Evolutionary conservation across 2,797 vertebrate species (phyloP), one percentile per base, ranked within the genome.

Genomic region (Acestrorhynchus altus): DNA sequence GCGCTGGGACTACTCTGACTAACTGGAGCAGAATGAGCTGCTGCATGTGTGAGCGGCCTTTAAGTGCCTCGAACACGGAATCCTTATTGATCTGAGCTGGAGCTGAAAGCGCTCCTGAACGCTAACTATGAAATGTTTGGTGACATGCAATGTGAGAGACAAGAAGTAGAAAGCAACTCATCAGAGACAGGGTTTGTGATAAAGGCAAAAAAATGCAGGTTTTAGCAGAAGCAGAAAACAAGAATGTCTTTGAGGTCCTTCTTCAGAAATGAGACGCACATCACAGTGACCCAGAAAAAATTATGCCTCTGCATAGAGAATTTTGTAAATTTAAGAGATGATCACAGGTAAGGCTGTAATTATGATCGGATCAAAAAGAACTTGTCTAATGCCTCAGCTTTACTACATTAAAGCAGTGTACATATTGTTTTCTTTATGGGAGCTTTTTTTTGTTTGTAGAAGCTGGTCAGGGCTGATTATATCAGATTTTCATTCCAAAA

Each of bases 1-100:
- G 77, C 40, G 74, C 78, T 44, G 52, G 70, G 80, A 76, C 74
- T 60, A 65, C 75, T 81, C 42, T 74, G 72, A 82, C 73, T 78
- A 84, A 86, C 80, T 84, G 72, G 76, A 86, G 84, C 76, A 81
- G 84, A 86, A 84, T 76, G 77, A 78, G 69, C 16, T 54, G 65
- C 10, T 5, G 70, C 39, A 72, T 35, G 57, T 80, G 52, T 35
- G 71, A 70, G 61, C 76, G 71, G 69, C 75, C 71, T 54, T 65
- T 82, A 79, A 83, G 84, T 74, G 80, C 69, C 76, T 81, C 49
- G 42, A 77, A 74, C 80, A 79, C 42, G 73, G 76, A 75, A 77
- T 81, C 77, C 42, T 72, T 84, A 84, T 86, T 81, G 83, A 84
- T 84, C 74, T 31, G 20, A 31, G 28, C 39, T 18, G 6, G 51